Evolutionary conservation across 2,113 vertebrate genomes (phyloP), one percentile per base, ranked within the genome.

Genomic region (Reinhardtius hippoglossoides): DNA sequence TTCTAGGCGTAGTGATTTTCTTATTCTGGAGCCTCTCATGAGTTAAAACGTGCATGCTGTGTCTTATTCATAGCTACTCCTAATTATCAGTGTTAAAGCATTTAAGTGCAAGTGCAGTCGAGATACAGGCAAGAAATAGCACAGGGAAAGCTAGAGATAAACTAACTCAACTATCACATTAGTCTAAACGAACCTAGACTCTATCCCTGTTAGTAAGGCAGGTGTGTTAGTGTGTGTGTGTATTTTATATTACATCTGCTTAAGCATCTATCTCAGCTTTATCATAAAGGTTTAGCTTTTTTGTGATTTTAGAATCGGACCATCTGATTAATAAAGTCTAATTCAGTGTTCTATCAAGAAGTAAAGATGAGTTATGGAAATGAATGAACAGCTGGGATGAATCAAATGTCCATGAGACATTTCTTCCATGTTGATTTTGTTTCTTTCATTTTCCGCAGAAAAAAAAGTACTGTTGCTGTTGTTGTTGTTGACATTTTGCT

Each of bases 201-300:
- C 61, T 85, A 63, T 74, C 78, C 59, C 67, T 82, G 82, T 77
- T 81, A 82, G 82, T 84, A 82, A 84, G 80, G 82, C 76, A 81
- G 63, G 76, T 74, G 76, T 80, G 77, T 84, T 71, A 76, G 54
- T 56, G 54, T 52, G 60, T 71, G 55, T 71, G 55, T 74, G 64
- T 76, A 23, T 71, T 58, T 77, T 54, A 52, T 56, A 68, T 59
- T 66, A 83, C 68, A 67, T 55, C 54, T 81, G 71, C 78, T 31
- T n/a, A 79, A 85, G 83, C 71, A 3, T 77, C 67, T 84, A 85
- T 76, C n/a, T 79, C 31, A 50, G 57, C 23, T 75, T 73, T 61
- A 64, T 78, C 13, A 3, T 50, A 40, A 76, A 24, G 54, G 15
- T 86, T 82, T 21, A 60, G 35, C 60, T 82, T 55, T 31, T 73